Conservation (phyloP, 2,888 invertebrate genomes). For the Ormia ochracea region DNA sequence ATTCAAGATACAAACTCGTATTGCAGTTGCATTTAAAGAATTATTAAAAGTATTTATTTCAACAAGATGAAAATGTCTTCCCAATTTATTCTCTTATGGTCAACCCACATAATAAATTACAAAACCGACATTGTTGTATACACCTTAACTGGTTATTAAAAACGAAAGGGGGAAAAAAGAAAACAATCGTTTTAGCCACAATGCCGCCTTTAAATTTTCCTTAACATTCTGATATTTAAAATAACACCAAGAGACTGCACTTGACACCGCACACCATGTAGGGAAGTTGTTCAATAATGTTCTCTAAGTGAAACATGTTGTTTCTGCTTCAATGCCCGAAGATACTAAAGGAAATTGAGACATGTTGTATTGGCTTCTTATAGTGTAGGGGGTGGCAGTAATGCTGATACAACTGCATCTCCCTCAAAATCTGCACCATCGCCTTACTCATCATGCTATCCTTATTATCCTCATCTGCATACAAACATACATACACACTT, state of each 20-base stretch:
- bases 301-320: slow-evolving; percentile 52
- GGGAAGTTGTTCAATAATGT: slow-evolving; percentile 41
- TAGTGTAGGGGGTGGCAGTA: background rate
- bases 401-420: slow-evolving; percentile 3
- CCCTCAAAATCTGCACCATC: background rate
- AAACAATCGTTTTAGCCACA: slow-evolving; percentile 15
- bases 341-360: slow-evolving; percentile 53
- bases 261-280: background rate
- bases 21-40: slow-evolving; percentile 15
- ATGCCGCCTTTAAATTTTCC: slow-evolving; percentile 36
- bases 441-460: slow-evolving; percentile 1
- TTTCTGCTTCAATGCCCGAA: slow-evolving; percentile 50
- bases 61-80: background rate
- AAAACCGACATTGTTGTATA: slow-evolving; percentile 24
- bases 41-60: background rate
- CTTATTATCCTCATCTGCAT: slow-evolving; percentile 17
- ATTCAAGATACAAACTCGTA: slow-evolving; percentile 36
- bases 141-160: slow-evolving; percentile 31
- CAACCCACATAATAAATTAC: slow-evolving; percentile 38
- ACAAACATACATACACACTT: slow-evolving; percentile 3
- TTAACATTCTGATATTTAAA: slow-evolving; percentile 8
- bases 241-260: slow-evolving; percentile 7
- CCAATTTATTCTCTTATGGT: background rate
- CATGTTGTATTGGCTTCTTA: slow-evolving; percentile 35
- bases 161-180: too few relatives aligned